Evolutionary conservation across 2,113 vertebrate species (phyloP).

Genomic region (Sinocyclocheilus anshuiensis): DNA sequence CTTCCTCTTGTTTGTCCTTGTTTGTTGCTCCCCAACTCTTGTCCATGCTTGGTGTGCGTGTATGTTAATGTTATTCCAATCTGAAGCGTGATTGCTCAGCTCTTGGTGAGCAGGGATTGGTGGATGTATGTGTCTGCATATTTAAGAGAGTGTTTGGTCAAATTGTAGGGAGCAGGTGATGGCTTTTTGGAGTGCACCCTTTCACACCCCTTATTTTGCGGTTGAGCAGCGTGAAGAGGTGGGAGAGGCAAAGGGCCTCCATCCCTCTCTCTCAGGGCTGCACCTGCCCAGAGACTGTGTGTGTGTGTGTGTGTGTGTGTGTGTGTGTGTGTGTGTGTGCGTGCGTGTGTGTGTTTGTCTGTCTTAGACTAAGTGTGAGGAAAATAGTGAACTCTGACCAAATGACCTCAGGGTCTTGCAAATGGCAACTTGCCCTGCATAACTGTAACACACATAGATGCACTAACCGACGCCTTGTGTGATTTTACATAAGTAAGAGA

Average conservation of each 20-base stretch:
- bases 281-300: conserved; percentile 68
- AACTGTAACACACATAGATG: neutral
- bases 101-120: conserved; percentile 42
- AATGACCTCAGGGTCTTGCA: conserved; percentile 65
- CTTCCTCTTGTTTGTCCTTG: conserved; percentile 13
- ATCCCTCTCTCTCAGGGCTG: conserved; percentile 75
- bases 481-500: neutral
- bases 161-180: conserved; percentile 77
- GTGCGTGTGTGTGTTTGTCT: conserved; percentile 27
- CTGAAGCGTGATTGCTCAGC: conserved; percentile 25
- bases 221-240: conserved; percentile 81
- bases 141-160: conserved; percentile 53
- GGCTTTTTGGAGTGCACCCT: conserved; percentile 79
- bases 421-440: conserved; percentile 43
- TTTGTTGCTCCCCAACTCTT: conserved; percentile 40
- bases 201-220: conserved; percentile 80
- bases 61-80: conserved; percentile 10
- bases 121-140: conserved; percentile 65
- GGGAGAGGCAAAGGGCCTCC: conserved; percentile 75
- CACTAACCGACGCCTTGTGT: neutral
- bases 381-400: conserved; percentile 75
- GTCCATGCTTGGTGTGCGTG: conserved; percentile 10
- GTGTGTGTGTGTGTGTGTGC: conserved; percentile 17
- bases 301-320: conserved; percentile 13
- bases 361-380: conserved; percentile 61